Percentiles rank a stretch among this genome's conserved stretches.
Conservation (phyloP, 1,140 invertebrate species). For the Lanistes nyassanus region DNA sequence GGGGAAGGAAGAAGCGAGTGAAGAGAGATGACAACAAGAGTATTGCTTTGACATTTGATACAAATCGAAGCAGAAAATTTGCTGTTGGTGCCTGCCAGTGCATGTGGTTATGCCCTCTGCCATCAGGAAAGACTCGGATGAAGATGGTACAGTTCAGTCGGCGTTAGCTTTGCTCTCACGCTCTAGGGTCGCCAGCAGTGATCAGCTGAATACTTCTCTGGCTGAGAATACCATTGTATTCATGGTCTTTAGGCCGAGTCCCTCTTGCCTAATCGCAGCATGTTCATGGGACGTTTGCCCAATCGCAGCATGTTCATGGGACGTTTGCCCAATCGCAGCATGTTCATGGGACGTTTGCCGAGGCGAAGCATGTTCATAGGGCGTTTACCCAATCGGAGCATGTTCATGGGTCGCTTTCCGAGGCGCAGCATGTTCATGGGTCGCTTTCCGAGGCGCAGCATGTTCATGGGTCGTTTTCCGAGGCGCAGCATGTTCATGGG, state of each 20-base stretch:
- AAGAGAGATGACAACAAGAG: too few species aligned
- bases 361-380: slow-evolving; percentile 45
- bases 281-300: slow-evolving; percentile 37
- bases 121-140: too few species aligned
- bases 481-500: slow-evolving; percentile 44
- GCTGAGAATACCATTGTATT: neutral
- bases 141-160: too few species aligned
- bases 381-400: slow-evolving; percentile 43
- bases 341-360: slow-evolving; percentile 46
- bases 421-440: slow-evolving; percentile 38
- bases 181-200: too few species aligned
- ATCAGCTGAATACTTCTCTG: too few species aligned
- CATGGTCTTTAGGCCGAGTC: slow-evolving; percentile 24
- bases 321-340: slow-evolving; percentile 42
- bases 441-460: slow-evolving; percentile 39
- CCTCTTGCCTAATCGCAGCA: slow-evolving; percentile 43
- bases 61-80: too few species aligned
- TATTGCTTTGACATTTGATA: too few species aligned
- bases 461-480: slow-evolving; percentile 36
- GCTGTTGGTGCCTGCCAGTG: too few species aligned
- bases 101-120: too few species aligned
- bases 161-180: too few species aligned
- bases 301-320: slow-evolving; percentile 35
- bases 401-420: slow-evolving; percentile 42
- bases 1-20: too few species aligned